Conservation (phyloP, 2,888 invertebrate species). For the Heteropelma amictum region DNA sequence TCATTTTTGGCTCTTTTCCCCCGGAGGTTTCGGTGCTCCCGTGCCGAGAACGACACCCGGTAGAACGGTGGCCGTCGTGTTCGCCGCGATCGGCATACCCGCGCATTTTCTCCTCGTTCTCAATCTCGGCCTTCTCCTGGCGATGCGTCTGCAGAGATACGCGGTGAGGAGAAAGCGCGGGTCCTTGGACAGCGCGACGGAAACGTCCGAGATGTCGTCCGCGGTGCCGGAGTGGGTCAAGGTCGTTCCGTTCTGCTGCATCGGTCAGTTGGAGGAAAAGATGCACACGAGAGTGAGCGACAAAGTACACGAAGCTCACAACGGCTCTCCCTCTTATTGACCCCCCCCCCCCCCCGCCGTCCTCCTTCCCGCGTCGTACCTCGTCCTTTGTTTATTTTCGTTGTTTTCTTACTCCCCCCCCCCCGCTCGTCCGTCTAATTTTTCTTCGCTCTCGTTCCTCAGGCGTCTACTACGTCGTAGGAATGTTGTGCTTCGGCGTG, state of each 20-base stretch:
- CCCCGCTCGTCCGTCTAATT: no score
- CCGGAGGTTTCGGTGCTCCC: constrained; percentile 85
- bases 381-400: neutral
- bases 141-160: constrained; percentile 78
- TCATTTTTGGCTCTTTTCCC: neutral
- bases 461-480: constrained; percentile 81
- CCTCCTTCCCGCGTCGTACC: neutral
- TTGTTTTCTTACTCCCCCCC: no score
- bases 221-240: constrained; percentile 72
- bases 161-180: constrained; percentile 70
- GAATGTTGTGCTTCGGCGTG: constrained; percentile 82
- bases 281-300: neutral
- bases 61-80: constrained; percentile 82
- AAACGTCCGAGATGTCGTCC: constrained; percentile 56
- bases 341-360: neutral
- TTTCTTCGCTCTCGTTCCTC: no score
- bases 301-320: neutral
- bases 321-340: no score
- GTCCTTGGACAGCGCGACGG: constrained; percentile 56
- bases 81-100: constrained; percentile 84
- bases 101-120: constrained; percentile 82
- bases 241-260: constrained; percentile 67
- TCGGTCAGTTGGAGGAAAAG: constrained; percentile 64
- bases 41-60: constrained; percentile 84
- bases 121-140: constrained; percentile 80